phyloP scores from a whole-genome alignment of 2,888 invertebrate species.

The Alloscopus bannaensis region DNA sequence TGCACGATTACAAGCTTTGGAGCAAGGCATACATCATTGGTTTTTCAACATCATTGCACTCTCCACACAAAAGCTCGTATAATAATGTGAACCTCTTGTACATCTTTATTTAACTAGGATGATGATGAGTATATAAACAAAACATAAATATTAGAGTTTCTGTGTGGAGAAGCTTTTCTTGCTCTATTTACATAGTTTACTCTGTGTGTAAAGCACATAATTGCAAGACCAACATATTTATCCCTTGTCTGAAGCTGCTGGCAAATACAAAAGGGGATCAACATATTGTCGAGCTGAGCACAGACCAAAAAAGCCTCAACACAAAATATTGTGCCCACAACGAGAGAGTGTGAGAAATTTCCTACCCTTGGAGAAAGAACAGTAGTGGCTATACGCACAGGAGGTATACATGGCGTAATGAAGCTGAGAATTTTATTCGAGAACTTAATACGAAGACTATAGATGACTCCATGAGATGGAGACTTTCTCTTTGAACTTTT shows the following conservation, averaged over 20 bases:
- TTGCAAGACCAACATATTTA: slow-evolving; percentile 20
- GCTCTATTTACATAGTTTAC: slow-evolving; percentile 15
- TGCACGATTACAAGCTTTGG: too few species aligned
- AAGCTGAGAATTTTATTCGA: background rate
- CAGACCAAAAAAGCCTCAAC: too few species aligned
- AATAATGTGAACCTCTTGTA: too few species aligned
- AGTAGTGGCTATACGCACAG: background rate
- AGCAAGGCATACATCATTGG: slow-evolving; percentile 63
- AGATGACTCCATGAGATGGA: background rate
- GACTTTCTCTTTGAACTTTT: slow-evolving; percentile 5
- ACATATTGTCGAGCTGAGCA: too few species aligned
- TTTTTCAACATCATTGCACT: slow-evolving; percentile 53
- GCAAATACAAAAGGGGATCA: too few species aligned
- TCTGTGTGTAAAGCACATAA: background rate
- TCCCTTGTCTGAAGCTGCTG: too few species aligned
- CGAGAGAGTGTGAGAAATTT: too few species aligned
- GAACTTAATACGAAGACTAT: background rate
- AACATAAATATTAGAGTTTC: slow-evolving; percentile 8
- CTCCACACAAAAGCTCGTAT: slow-evolving; percentile 5
- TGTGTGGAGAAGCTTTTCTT: background rate
- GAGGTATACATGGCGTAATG: background rate
- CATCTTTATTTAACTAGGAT: background rate
- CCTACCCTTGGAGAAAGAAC: background rate
- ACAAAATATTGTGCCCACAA: too few species aligned
- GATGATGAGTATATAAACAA: slow-evolving; percentile 1